Base-by-base conservation (phyloP, 2,888 invertebrate species). In the Choristoneura rosaceana region DNA sequence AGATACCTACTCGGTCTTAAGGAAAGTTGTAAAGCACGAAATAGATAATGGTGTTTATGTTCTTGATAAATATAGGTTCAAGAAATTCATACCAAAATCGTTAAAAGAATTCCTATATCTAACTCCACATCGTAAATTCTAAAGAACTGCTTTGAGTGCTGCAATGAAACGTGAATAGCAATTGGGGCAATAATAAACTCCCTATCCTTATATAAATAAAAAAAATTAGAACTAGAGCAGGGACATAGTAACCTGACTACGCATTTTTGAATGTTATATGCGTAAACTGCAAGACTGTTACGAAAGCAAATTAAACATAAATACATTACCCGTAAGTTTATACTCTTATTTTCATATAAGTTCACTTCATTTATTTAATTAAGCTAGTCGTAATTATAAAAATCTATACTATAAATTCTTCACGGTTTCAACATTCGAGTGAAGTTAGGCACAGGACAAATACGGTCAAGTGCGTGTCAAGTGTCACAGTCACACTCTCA, bases 141-240 rank as follows among this genome's bases (percentile, higher is more conserved):
- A 4, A 25, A 55, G 17, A 55, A 25, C 1, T 4, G 25, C 12
- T 55, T 12, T 15, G 10, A 55, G 17, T 25, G 12, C 55, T 55
- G 55, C 7, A 55, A 12, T 55, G 3, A 55, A 55, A 25, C 10
- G 25, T 25, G 25, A 25, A 55, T 12, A 55, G 55, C 12, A 9
- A 55, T 25, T 9, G 55, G 12, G 55, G 25, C 55, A 17, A 4
- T 25, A 55, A 61, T 34, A 4, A 14, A 17, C 8, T 61, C 4
- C 12, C 64, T 50, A 34, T 64, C 64, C 82, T 81, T 82, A 71
- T 85, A 58, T 80, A 83, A 81, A 81, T 79, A 77, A 62, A 81
- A 75, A 75, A 82, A 81, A 77, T 81, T 75, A 76, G 69, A 74
- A 75, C 15, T 64, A 69, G 50, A 69, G n/a, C 69, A 64, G 63